These are phyloP conservation scores for Enteromius afrohamiltoni DNA, from an alignment of 2,797 vertebrate species.

Conservation along the genomic window DNA sequence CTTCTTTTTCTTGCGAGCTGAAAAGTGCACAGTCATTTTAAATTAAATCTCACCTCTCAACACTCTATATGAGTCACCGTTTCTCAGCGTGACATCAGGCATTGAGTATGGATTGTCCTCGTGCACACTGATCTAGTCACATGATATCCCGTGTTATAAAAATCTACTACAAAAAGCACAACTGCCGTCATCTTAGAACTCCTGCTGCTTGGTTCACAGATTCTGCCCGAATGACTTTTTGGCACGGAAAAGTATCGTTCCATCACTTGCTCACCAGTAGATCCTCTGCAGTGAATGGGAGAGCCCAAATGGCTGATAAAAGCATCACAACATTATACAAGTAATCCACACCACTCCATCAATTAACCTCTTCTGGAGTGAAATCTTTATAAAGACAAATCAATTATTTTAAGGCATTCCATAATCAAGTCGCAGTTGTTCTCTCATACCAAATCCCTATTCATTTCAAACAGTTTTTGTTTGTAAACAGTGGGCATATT, in stretches of 20 bases:
- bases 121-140: not conserved
- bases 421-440: not conserved
- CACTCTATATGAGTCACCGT: constrained; percentile 4
- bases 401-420: not conserved
- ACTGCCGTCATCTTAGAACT: not conserved
- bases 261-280: not conserved
- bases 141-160: not conserved
- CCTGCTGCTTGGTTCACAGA: not conserved
- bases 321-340: not conserved
- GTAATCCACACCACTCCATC: not conserved
- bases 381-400: not conserved
- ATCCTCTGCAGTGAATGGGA: not conserved
- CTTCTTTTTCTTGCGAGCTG: not conserved
- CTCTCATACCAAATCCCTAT: not conserved
- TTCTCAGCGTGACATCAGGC: constrained; percentile 2
- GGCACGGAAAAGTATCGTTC: not conserved
- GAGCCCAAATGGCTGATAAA: not conserved
- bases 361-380: not conserved
- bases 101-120: constrained; percentile 21
- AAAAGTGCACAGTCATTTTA: constrained; percentile 49
- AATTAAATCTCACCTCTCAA: constrained; percentile 5
- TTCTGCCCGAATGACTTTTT: not conserved
- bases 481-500: not conserved
- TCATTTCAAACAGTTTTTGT: not conserved
- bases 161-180: not conserved